A percentile compares a stretch with the other conserved stretches of the same genome.
These are phyloP conservation scores for Propithecus coquereli DNA, from an alignment of 2,113 vertebrate genomes.

Conservation along the genomic window DNA sequence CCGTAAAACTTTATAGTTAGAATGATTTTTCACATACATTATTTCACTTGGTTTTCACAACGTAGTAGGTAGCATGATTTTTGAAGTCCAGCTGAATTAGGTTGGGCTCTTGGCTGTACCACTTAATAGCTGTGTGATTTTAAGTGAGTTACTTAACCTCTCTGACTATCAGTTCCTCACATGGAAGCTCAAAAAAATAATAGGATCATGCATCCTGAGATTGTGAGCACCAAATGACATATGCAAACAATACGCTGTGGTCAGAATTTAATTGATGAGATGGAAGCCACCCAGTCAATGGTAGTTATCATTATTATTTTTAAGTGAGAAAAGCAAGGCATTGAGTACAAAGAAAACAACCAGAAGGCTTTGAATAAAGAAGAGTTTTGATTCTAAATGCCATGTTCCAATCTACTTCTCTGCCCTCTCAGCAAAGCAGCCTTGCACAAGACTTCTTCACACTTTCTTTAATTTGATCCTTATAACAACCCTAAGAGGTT, in stretches of 20 bases:
- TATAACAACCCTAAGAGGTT: constrained; percentile 31
- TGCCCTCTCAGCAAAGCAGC: neutral
- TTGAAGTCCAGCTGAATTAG: neutral
- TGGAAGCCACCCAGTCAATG: neutral
- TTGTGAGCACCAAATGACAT: neutral
- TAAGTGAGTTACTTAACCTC: neutral
- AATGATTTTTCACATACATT: neutral
- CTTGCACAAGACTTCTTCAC: constrained; percentile 10
- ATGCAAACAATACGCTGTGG: neutral
- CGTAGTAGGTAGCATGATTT: neutral
- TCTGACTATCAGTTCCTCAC: neutral
- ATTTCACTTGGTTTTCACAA: neutral
- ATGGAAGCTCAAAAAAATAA: neutral
- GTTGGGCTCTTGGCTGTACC: neutral
- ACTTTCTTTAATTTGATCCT: constrained; percentile 35
- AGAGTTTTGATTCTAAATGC: neutral
- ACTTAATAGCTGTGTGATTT: neutral
- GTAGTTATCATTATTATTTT: neutral
- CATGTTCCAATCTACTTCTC: neutral
- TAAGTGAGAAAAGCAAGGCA: neutral
- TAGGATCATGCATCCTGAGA: neutral
- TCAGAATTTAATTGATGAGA: neutral
- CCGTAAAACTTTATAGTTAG: neutral
- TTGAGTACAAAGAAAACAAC: neutral
- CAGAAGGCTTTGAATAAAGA: neutral